Evolutionary conservation across 1,140 invertebrate species (phyloP), one percentile per base, ranked within the genome.

Genomic region (Trichonephila clavata): DNA sequence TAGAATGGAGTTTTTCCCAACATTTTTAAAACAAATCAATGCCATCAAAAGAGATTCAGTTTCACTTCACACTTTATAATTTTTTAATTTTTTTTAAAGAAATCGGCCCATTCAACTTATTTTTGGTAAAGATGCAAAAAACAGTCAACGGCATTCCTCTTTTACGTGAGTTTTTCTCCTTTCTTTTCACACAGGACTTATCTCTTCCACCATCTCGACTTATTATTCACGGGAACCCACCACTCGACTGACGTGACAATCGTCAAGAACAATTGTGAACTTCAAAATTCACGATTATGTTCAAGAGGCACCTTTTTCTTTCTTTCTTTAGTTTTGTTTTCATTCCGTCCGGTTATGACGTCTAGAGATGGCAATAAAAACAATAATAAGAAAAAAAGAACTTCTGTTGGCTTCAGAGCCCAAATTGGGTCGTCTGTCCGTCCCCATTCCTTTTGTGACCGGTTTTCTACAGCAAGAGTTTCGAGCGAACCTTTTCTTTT

Each of bases 401-500:
- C n/a, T 60, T 84, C 81, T 16, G 43, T 27, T 84, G 83, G 83
- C 83, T 14, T 24, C 83, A 59, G 57, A 84, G 83, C 43, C 43
- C 83, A 24, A 87, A 32, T 13, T 87, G 59, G 61, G 59, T 87
- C 60, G 32, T 59, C 21, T 21, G 90, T 61, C 39, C 81, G 90
- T 92, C 63, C 90, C 90, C 39, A 84, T 92, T 92, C 90, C 50
- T 84, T n/a, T n/a, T 32, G 59, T 92, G 90, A 92, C 90, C 90
- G 90, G 90, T 92, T 92, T 91, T 89, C 50, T 50, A 21, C 13
- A 10, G 60, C 43, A 77, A 21, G 43, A 57, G 27, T 71, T 77
- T 24, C 13, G 24, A 32, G 16, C 68, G 14, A 77, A 6, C 68
- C 32, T 39, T 77, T 77, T 77, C 71, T 60, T 80, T 50, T 5